Evolutionary conservation across 2,888 invertebrate species (phyloP).

Genomic region (Torymus auratus): DNA sequence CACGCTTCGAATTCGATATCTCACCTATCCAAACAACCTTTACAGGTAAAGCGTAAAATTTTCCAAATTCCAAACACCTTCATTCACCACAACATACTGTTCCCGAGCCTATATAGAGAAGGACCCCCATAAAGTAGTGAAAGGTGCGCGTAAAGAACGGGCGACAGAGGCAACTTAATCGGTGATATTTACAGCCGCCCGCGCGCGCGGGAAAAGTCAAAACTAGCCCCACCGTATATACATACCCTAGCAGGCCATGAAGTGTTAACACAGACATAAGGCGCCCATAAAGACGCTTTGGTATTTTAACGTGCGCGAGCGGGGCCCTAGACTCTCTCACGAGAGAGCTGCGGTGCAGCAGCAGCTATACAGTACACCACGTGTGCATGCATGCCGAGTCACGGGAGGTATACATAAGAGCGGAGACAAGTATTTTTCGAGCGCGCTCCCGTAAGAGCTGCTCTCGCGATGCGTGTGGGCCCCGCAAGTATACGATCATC

Average conservation of each 20-base stretch:
- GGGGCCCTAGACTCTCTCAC: not conserved
- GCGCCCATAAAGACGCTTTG: constrained; percentile 28
- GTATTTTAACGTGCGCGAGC: constrained; percentile 29
- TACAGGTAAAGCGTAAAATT: too few relatives aligned
- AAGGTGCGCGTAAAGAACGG: not conserved
- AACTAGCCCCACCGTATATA: constrained; percentile 21
- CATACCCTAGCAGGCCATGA: not conserved
- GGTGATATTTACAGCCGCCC: constrained; percentile 29
- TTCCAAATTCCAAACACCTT: too few relatives aligned
- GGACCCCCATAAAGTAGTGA: too few relatives aligned
- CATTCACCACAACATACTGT: too few relatives aligned
- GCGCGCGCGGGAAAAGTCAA: constrained; percentile 28
- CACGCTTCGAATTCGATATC: too few relatives aligned
- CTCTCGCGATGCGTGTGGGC: constrained; percentile 39
- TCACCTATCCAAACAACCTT: too few relatives aligned
- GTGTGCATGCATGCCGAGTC: constrained; percentile 20
- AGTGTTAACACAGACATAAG: constrained; percentile 48
- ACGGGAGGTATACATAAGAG: constrained; percentile 31
- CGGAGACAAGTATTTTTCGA: constrained; percentile 29
- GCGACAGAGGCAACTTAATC: constrained; percentile 21
- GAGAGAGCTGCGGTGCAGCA: not conserved
- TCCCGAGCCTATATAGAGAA: too few relatives aligned
- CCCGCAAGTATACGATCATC: too few relatives aligned
- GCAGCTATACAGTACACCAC: not conserved
- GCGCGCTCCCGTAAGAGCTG: constrained; percentile 42